Evolutionary conservation across 2,888 invertebrate species (phyloP).

Genomic region (Arrhopalites spinosus): DNA sequence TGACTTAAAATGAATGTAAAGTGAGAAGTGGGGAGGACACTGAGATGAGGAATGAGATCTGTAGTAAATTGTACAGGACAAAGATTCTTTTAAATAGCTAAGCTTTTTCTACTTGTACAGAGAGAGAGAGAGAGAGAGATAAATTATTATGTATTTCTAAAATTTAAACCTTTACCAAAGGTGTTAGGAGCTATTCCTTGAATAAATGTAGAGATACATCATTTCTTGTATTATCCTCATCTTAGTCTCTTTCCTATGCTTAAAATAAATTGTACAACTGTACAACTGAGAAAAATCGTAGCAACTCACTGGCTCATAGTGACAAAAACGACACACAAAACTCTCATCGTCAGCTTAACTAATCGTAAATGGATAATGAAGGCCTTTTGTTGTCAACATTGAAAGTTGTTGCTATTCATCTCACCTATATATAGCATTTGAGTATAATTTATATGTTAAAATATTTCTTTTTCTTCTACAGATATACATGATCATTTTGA

Average conservation of each 20-base stretch:
- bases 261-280: no score
- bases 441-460: background rate
- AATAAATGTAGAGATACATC: background rate
- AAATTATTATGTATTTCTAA: background rate
- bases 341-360: slow-evolving; percentile 17
- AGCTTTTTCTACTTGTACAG: no score
- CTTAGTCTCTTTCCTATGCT: no score
- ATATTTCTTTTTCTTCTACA: no score
- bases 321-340: background rate
- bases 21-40: no score
- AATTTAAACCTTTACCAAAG: background rate
- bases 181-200: background rate
- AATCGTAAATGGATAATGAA: slow-evolving; percentile 30
- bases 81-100: no score
- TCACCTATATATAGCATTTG: slow-evolving; percentile 1
- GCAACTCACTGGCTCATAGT: background rate
- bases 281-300: background rate
- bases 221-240: no score
- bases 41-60: no score
- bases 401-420: slow-evolving; percentile 24
- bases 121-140: background rate
- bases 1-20: background rate
- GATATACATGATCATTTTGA: no score
- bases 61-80: no score
- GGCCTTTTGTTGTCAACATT: slow-evolving; percentile 20